Conservation (phyloP, 2,888 invertebrate species). For the Prosopocoilus inquinatus region DNA sequence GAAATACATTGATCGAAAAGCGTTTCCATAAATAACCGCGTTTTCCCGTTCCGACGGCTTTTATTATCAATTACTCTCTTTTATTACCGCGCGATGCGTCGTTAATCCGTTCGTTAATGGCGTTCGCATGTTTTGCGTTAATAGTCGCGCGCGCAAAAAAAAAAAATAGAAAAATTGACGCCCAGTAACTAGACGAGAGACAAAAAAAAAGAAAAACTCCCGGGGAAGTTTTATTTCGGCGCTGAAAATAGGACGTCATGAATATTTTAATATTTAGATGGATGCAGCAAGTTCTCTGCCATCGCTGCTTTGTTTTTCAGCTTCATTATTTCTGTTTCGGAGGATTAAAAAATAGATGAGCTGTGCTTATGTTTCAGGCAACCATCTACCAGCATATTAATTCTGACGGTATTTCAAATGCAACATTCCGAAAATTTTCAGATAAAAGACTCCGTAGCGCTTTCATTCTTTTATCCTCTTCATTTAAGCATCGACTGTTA, state of each 20-base stretch:
- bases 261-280: slow-evolving; percentile 28
- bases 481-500: too few species aligned
- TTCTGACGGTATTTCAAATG: too few species aligned
- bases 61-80: too few species aligned
- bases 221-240: slow-evolving; percentile 12
- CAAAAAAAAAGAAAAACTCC: too few species aligned
- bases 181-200: not conserved
- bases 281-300: slow-evolving; percentile 14
- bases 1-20: not conserved
- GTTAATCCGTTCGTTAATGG: too few species aligned
- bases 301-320: slow-evolving; percentile 17
- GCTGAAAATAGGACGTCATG: slow-evolving; percentile 25
- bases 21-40: not conserved
- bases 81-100: too few species aligned
- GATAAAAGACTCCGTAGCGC: too few species aligned
- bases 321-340: slow-evolving; percentile 8
- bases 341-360: not conserved
- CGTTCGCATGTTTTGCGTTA: not conserved
- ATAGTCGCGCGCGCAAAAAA: not conserved
- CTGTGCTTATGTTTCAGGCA: too few species aligned
- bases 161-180: not conserved
- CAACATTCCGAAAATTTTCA: too few species aligned
- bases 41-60: too few species aligned
- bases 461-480: too few species aligned
- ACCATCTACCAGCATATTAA: too few species aligned